Base-by-base conservation (phyloP, 2,113 vertebrate species). In the Hyla sarda region DNA sequence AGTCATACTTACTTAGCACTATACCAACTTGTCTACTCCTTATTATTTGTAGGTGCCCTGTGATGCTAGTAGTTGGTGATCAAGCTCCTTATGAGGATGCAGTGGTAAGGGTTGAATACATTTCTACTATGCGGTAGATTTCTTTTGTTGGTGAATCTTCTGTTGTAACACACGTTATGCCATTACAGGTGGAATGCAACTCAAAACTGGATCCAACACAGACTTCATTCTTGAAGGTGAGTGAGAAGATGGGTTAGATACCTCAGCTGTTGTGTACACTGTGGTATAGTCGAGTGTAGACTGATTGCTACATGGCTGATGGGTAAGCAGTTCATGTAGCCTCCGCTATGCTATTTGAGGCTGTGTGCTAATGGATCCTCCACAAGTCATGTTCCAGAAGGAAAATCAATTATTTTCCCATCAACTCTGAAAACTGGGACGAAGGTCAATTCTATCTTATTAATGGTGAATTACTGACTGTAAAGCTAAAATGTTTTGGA, bases 21-120 rank as follows among this genome's bases (percentile, higher is more conserved):
- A 7, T 34, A 14, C 47, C 72, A 5, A 83, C 50, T 30, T 73
- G 7, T 17, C 21, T 32, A 52, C n/a, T 32, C 0, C 86, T 58
- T 30, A 0, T 71, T 3, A 41, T 58, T 47, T 75, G 12, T 58
- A 98, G 97, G 89, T 98, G 97, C 89, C 97, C 97, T 21, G 96
- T 97, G 11, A 96, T 98, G 97, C 88, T 98, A 90, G 97, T 98
- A 90, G 97, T 98, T 7, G 97, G 97, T n/a, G 97, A 98, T 86
- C 96, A 97, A 67, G 96, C 96, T 67, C 96, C 96, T 0, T 93
- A 97, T n/a, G 97, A 97, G 89, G 97, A 98, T 5, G 96, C 97
- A 50, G 97, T 95, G 83, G 97, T 97, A 86, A 94, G 96, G 93
- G n/a, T 74, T 8, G 9, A 60, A 34, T 84, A 13, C 65, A 67